Evolutionary conservation across 2,113 vertebrate species (phyloP).

Genomic region (Todiramphus saurophagus): DNA sequence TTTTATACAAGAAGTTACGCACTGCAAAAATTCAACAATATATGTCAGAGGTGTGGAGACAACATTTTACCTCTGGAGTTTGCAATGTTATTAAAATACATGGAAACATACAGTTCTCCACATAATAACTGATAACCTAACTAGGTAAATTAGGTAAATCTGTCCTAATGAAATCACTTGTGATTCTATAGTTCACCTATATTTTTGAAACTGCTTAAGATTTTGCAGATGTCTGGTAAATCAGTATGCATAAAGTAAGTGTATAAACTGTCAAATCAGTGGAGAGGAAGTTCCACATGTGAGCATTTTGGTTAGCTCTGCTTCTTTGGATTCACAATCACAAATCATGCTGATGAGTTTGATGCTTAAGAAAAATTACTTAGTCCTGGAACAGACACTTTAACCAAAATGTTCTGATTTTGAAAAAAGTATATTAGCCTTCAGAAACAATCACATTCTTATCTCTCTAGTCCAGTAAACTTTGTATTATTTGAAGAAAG

Average conservation of each 20-base stretch:
- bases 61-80: neutral
- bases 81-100: neutral
- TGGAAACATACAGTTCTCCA: neutral
- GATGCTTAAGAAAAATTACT: neutral
- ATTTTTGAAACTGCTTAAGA: neutral
- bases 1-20: neutral
- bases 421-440: neutral
- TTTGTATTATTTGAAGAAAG: neutral
- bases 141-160: neutral
- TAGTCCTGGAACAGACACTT: neutral
- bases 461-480: neutral
- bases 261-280: neutral
- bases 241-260: neutral
- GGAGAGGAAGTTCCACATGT: neutral
- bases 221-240: neutral
- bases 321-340: neutral
- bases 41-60: neutral
- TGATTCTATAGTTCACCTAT: neutral
- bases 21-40: neutral
- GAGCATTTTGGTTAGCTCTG: neutral
- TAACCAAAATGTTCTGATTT: neutral
- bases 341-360: neutral
- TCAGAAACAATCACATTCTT: neutral
- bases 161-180: neutral
- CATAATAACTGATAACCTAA: neutral